Base-by-base conservation (phyloP, 2,888 invertebrate species). In the Formica aserva region DNA sequence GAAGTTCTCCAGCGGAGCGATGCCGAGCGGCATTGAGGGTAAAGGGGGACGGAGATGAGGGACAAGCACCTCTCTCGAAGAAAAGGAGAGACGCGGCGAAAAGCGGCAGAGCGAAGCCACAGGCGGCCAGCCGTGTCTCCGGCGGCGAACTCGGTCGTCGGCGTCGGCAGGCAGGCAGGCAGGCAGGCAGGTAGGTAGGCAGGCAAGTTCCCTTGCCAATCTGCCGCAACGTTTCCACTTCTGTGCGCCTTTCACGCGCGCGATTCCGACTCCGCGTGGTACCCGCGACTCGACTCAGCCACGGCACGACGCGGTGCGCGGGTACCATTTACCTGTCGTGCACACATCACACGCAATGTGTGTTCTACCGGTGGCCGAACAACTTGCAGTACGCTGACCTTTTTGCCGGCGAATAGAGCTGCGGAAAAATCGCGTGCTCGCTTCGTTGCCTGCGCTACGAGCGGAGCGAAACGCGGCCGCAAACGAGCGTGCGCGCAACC, bases 51-150 rank as follows among this genome's bases (percentile, higher is more conserved):
- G n/a, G n/a, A 13, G 45, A 48, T 29, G 29, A 41, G 62, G 62
- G 71, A 74, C 76, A 29, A 69, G 48, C 32, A 60, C 41, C 69
- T 67, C 82, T 71, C 74, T 72, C 45, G 74, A 60, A 60, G 85
- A 82, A 71, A 85, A 78, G 84, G 85, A 86, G 88, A 87, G 69
- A 83, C 85, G 86, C 89, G 86, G 87, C 85, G 91, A 90, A 92
- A 93, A 91, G 93, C 94, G 93, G 91, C 92, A 93, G 93, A 94
- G 94, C 94, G 93, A 88, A 93, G 91, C 93, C 91, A 88, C 91
- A 90, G 86, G 92, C 93, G 92, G 92, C 94, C 90, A 93, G 92
- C 93, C 94, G 92, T 94, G 92, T 93, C 92, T 94, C 94, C 94
- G 78, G 74, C 60, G 92, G 93, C 89, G 86, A 89, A 89, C 92